Evolutionary conservation across 2,113 vertebrate genomes (phyloP).

Genomic region (Sinocyclocheilus grahami): DNA sequence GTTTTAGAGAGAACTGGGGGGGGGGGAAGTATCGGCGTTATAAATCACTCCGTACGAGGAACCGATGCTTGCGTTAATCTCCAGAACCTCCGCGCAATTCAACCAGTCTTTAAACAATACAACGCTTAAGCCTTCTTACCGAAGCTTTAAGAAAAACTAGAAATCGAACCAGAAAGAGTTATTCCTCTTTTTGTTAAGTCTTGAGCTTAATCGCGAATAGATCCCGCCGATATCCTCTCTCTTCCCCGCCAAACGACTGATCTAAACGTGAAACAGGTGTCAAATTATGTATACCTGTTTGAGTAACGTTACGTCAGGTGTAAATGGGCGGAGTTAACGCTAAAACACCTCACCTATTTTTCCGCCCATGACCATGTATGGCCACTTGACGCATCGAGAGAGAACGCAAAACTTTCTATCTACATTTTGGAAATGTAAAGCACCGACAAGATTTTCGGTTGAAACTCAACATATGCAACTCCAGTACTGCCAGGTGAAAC

Average conservation of each 20-base stretch:
- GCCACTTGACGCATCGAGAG: background rate
- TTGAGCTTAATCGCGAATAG: background rate
- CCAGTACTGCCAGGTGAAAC: background rate
- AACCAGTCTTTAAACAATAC: background rate
- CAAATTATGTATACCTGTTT: constrained; percentile 58
- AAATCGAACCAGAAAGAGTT: background rate
- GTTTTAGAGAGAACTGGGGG: background rate
- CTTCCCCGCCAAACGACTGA: background rate
- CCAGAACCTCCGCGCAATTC: background rate
- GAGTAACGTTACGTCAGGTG: constrained; percentile 58
- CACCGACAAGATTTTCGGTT: background rate
- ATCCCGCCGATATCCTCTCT: background rate
- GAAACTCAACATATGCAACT: background rate
- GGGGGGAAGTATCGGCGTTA: background rate
- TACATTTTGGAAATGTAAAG: constrained; percentile 11
- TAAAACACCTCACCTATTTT: constrained; percentile 41
- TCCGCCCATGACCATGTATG: constrained; percentile 70
- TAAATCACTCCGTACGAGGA: background rate
- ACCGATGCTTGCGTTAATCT: fast-evolving
- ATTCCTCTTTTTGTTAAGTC: background rate
- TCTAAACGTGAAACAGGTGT: background rate
- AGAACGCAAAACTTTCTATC: background rate
- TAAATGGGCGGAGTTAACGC: background rate
- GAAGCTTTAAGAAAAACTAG: background rate
- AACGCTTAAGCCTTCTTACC: background rate